Base-by-base conservation (phyloP, 2,888 invertebrate species). In the Lasioglossum zephyrum region DNA sequence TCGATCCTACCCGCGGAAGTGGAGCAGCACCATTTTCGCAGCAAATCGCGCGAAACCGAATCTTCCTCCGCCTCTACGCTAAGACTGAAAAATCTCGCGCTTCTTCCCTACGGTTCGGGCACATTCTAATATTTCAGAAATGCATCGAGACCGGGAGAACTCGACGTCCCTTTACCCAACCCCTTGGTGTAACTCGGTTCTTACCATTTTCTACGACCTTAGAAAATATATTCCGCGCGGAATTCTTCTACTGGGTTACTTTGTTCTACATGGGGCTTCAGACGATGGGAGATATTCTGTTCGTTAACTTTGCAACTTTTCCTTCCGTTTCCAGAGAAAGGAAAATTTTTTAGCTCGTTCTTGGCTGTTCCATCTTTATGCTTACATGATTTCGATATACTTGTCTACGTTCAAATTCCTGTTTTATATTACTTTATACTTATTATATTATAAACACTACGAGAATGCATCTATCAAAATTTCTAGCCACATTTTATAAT, bases 1-100 rank as follows among this genome's bases (percentile, higher is more conserved):
- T 73, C 73, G 73, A 73, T 73, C 73, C 31, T 31, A 18, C 39
- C 69, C 31, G 26, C 73, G 73, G 22, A 73, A 73, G 47, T 49
- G 31, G 73, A 73, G 4, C 49, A 31, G 47, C 57, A n/a, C 49
- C 73, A 47, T 49, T 73, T 4, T 31, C 47, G 16, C 47, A 47
- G 44, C 47, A 47, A 47, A 73, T 31, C 73, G 47, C 26, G 73
- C 73, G 49, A 49, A 73, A 73, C 73, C 73, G 73, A 73, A 73
- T 73, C 73, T 47, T 73, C 73, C 26, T 31, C 31, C 31, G 26
- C 22, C 31, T 73, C 73, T 73, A 31, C 47, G 73, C 73, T 47
- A 73, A 73, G 31, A 73, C 47, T 47, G 73, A 47, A 49, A 70
- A 73, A 73, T 73, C 73, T 73, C 26, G n/a, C 44, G 31, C 73